phyloP scores from a whole-genome alignment of 2,113 vertebrate genomes.

The Festucalex cinctus region DNA sequence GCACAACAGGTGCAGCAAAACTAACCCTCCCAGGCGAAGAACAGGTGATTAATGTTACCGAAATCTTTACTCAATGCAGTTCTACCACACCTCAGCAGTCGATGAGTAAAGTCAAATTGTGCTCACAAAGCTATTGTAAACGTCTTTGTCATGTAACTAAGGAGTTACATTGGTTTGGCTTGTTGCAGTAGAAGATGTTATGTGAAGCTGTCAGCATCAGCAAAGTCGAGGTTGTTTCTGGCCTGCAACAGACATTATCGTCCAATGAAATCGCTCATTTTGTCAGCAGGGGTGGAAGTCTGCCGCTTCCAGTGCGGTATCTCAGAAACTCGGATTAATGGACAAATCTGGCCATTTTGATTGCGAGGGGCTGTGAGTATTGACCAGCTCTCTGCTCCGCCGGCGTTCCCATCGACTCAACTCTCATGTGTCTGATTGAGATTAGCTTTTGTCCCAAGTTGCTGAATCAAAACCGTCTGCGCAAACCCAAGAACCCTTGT shows the following conservation, averaged over 20 bases:
- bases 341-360: background rate
- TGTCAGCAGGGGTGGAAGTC: background rate
- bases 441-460: background rate
- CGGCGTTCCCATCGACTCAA: conserved; percentile 14
- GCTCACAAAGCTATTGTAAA: no score
- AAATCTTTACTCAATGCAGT: background rate
- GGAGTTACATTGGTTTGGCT: background rate
- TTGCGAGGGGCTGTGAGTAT: conserved; percentile 1
- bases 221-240: background rate
- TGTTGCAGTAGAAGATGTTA: background rate
- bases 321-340: background rate
- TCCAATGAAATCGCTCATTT: background rate
- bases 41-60: conserved; percentile 19
- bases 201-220: background rate
- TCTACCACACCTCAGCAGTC: no score
- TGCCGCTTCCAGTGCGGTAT: no score
- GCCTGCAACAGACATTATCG: background rate
- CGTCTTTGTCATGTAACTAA: background rate
- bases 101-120: no score
- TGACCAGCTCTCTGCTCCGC: background rate
- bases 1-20: conserved; percentile 29
- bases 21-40: conserved; percentile 7
- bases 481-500: background rate
- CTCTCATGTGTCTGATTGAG: conserved; percentile 7
- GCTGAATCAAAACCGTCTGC: conserved; percentile 6